A percentile compares a stretch with the other conserved stretches of the same genome.
These are phyloP conservation scores for Montipora efflorescens DNA, from an alignment of 64 coral and sea anemone genomes.

Conservation along the genomic window DNA sequence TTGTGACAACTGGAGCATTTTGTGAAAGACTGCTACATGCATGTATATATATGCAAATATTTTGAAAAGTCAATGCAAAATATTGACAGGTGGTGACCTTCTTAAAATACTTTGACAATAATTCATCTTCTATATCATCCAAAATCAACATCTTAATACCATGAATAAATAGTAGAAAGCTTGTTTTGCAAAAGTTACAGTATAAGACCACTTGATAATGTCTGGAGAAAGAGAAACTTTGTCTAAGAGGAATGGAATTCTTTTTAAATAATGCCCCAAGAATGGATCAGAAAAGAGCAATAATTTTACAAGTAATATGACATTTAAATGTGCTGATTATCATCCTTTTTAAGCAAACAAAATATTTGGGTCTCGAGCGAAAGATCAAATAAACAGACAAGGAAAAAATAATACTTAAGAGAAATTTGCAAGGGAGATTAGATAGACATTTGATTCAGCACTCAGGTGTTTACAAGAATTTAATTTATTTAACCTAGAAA, in stretches of 20 bases:
- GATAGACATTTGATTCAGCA: background rate
- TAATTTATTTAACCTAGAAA: background rate
- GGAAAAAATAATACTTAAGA: background rate
- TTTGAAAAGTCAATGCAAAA: background rate
- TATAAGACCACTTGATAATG: background rate
- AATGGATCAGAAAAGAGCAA: too few species aligned
- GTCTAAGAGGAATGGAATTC: background rate
- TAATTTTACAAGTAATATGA: background rate
- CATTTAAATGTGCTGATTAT: slow-evolving; percentile 7
- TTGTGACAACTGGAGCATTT: slow-evolving; percentile 45
- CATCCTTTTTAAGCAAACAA: background rate
- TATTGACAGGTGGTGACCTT: background rate
- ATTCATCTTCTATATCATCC: background rate
- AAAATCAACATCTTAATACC: slow-evolving; percentile 19
- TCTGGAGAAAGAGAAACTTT: too few species aligned
- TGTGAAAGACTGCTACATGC: background rate
- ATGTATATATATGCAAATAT: background rate
- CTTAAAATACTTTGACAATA: too few species aligned
- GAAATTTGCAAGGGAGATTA: background rate
- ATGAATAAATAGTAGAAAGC: background rate
- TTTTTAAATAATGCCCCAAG: too few species aligned
- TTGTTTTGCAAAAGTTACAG: background rate
- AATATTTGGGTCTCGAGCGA: background rate
- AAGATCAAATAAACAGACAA: background rate
- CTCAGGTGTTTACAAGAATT: background rate